These are phyloP conservation scores for Polyodon spathula DNA, from an alignment of 2,113 vertebrate genomes.

Conservation along the genomic window DNA sequence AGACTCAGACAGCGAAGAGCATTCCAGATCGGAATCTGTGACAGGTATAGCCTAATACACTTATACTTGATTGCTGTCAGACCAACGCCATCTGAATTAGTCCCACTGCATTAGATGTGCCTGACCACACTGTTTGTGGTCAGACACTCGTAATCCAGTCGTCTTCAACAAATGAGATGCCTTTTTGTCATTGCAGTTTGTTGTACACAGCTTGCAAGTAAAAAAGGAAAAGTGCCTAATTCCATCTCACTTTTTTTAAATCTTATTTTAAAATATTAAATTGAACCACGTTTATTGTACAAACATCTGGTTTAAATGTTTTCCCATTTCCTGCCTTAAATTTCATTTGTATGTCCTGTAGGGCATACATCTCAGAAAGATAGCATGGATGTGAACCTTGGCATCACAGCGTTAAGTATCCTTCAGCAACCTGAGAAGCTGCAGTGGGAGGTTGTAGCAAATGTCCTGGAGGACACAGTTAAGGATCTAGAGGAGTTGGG, in stretches of 20 bases:
- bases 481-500: slow-evolving; percentile 97
- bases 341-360: slow-evolving; percentile 30
- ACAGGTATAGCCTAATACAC: slow-evolving; percentile 61
- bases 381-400: slow-evolving; percentile 85
- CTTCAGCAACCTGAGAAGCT: slow-evolving; percentile 97
- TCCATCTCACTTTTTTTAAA: no score
- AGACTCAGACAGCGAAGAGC: slow-evolving; percentile 96
- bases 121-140: no score
- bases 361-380: slow-evolving; percentile 90
- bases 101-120: no score
- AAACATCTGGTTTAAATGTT: no score
- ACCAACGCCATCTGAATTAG: neutral
- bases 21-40: slow-evolving; percentile 93
- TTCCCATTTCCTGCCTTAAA: neutral
- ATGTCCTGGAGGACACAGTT: slow-evolving; percentile 92
- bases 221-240: no score
- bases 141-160: no score
- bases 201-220: no score
- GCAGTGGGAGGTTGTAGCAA: slow-evolving; percentile 97
- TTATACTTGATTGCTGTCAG: neutral
- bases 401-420: slow-evolving; percentile 86
- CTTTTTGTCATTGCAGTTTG: no score
- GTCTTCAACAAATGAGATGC: no score
- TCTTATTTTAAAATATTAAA: no score
- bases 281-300: no score